Evolutionary conservation across 2,113 vertebrate genomes (phyloP).

Genomic region (Corvus cornix): DNA sequence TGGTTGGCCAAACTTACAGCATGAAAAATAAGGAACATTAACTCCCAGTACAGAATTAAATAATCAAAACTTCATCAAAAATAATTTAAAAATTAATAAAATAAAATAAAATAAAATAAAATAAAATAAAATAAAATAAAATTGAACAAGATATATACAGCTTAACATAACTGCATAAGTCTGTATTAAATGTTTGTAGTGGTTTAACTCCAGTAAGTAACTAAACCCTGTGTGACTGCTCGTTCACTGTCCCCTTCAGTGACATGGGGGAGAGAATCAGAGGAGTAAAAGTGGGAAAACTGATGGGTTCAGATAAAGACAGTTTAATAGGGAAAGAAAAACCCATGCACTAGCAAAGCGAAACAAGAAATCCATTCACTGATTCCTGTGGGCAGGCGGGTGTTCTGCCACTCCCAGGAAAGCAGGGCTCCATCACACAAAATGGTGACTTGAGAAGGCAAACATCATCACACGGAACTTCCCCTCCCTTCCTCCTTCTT

Average conservation of each 20-base stretch:
- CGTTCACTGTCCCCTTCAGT: neutral
- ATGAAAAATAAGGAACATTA: neutral
- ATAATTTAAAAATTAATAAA: neutral
- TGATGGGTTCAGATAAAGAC: too few species aligned
- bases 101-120: neutral
- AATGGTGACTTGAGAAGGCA: neutral
- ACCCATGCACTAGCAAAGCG: accelerated
- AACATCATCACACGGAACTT: accelerated
- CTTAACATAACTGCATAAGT: neutral
- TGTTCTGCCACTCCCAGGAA: accelerated
- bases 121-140: neutral
- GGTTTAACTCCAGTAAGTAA: neutral
- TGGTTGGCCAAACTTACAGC: neutral
- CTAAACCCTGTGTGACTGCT: accelerated
- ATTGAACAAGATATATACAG: neutral
- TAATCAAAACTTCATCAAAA: neutral
- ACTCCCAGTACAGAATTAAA: neutral
- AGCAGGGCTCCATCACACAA: too few species aligned
- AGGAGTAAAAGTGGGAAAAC: neutral
- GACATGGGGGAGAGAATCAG: neutral
- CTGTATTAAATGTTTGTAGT: neutral
- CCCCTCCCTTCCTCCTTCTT: neutral
- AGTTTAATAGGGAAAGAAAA: neutral
- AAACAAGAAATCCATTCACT: neutral
- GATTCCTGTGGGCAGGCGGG: neutral